Evolutionary conservation across 1,140 invertebrate genomes (phyloP).

Genomic region (Musca domestica): DNA sequence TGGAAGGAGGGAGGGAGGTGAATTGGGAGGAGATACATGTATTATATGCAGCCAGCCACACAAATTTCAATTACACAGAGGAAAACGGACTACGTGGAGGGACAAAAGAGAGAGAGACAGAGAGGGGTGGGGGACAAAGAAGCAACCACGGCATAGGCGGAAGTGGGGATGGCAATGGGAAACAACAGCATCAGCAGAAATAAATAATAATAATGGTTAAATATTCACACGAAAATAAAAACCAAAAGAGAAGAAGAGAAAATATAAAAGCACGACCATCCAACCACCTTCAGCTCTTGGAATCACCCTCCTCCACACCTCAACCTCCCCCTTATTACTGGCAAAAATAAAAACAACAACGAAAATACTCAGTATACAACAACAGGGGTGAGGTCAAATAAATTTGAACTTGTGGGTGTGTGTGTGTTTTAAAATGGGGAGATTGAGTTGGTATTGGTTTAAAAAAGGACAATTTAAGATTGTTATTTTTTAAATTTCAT

Average conservation of each 20-base stretch:
- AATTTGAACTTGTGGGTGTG: too few relatives aligned
- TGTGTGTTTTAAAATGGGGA: too few relatives aligned
- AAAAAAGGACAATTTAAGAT: too few relatives aligned
- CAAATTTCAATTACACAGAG: slow-evolving; percentile 54
- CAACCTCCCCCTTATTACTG: background rate
- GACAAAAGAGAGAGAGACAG: slow-evolving; percentile 19
- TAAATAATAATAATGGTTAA: slow-evolving; percentile 8
- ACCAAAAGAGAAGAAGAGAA: background rate
- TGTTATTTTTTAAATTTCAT: too few relatives aligned
- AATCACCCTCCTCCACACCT: background rate
- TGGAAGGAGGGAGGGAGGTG: too few relatives aligned
- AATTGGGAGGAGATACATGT: background rate
- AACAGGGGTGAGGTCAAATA: background rate
- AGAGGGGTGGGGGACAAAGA: slow-evolving; percentile 30
- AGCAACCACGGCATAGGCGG: too few relatives aligned
- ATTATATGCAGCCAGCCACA: slow-evolving; percentile 36
- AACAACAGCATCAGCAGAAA: slow-evolving; percentile 25
- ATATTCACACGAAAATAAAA: too few relatives aligned
- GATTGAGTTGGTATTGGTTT: too few relatives aligned
- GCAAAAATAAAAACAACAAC: background rate
- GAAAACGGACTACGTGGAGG: slow-evolving; percentile 33
- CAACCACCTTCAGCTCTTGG: slow-evolving; percentile 22
- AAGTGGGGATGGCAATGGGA: slow-evolving; percentile 18
- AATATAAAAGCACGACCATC: slow-evolving; percentile 36
- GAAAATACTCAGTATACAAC: background rate